Evolutionary conservation across 2,113 vertebrate species (phyloP), one percentile per base, ranked within the genome.

Genomic region (Ophiodon elongatus): DNA sequence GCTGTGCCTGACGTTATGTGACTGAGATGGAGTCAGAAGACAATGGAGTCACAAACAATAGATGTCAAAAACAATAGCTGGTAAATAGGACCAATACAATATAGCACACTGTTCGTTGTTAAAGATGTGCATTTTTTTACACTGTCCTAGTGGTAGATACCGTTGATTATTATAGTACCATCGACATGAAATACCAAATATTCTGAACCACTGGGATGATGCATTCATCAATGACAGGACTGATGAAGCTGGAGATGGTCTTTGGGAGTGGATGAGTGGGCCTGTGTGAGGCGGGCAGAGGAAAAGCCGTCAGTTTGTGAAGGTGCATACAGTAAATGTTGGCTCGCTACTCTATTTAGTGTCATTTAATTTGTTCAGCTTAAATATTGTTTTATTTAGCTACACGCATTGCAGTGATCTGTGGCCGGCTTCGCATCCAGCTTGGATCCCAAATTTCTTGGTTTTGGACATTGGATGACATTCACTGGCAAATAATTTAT

Each of bases 191-290:
- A 52, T 56, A n/a, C 7, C 13, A 31, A n/a, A 23, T 80, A 45
- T 63, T 77, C 35, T 17, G n/a, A 68, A 52, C 76, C 17, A 54
- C 23, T 35, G 27, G 8, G 39, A n/a, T 9, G 62, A 80, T 45
- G 59, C 14, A 4, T 72, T 25, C 33, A 37, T 71, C 50, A 33
- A 17, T 56, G 50, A 17, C 23, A 56, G n/a, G 50, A 66, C 25
- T 41, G n/a, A 41, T 21, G 11, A 41, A 41, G n/a, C 35, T 71
- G 50, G 14, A 56, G 50, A 25, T 27, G 33, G 15, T 27, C n/a
- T 57, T 57, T 41, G 8, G 11, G 33, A 19, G 50, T 37, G 23
- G 23, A 6, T 25, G 29, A 43, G 17, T 31, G 14, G 17, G 47
- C 13, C 50, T 56, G 50, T 27, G 33, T 11, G 23, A 56, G 31